phyloP scores from a whole-genome alignment of 2,888 invertebrate genomes.

The Charanyca ferruginea region DNA sequence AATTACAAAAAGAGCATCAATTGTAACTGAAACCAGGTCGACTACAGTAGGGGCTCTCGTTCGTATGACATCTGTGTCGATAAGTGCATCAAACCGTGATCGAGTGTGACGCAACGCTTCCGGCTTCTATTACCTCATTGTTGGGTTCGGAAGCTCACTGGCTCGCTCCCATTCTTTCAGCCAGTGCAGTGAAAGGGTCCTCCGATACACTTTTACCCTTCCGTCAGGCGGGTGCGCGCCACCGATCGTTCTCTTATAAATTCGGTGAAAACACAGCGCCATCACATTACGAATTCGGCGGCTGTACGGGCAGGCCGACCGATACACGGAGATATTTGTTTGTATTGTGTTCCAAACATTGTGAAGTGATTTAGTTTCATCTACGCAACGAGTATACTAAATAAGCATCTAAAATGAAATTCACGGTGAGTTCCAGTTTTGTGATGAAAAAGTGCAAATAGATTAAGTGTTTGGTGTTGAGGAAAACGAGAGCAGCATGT shows the following conservation, averaged over 20 bases:
- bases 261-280: constrained; percentile 88
- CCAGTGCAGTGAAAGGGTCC: constrained; percentile 89
- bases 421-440: constrained; percentile 88
- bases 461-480: constrained; percentile 60
- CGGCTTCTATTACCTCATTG: constrained; percentile 87
- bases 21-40: constrained; percentile 51
- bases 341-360: constrained; percentile 77
- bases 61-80: constrained; percentile 75
- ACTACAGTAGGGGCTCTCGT: constrained; percentile 50
- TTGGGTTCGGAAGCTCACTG: constrained; percentile 86
- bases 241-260: constrained; percentile 88
- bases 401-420: constrained; percentile 89
- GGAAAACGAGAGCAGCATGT: constrained; percentile 21
- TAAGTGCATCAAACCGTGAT: constrained; percentile 82
- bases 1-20: constrained; percentile 29
- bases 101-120: constrained; percentile 84
- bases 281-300: constrained; percentile 91
- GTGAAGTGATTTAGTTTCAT: constrained; percentile 86
- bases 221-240: constrained; percentile 81
- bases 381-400: constrained; percentile 79
- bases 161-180: constrained; percentile 90
- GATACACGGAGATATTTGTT: constrained; percentile 76
- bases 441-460: constrained; percentile 69
- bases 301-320: constrained; percentile 86
- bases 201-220: constrained; percentile 89